phyloP scores from a whole-genome alignment of 1,140 invertebrate species.

The Propsilocerus akamusi region DNA sequence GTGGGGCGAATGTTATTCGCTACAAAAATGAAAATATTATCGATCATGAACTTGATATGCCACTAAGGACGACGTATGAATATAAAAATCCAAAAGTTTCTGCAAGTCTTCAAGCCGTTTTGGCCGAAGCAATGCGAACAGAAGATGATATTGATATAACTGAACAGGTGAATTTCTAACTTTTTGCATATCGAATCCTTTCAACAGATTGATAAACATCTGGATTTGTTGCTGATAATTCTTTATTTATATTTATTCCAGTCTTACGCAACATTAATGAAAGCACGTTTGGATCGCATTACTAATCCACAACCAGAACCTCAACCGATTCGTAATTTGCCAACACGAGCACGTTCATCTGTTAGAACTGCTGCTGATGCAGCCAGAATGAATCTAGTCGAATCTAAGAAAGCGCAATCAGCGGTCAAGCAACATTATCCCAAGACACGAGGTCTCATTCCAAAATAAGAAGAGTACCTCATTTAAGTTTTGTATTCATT shows the following conservation, averaged over 20 bases:
- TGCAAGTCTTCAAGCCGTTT: constrained; percentile 48
- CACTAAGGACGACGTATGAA: constrained; percentile 56
- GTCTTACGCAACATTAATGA: constrained; percentile 9
- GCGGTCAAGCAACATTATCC: constrained; percentile 16
- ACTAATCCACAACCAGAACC: constrained; percentile 15
- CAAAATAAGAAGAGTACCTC: constrained; percentile 15
- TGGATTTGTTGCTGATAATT: constrained; percentile 8
- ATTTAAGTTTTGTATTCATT: not conserved
- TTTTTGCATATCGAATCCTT: not conserved
- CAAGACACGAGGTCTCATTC: constrained; percentile 22
- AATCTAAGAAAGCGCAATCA: constrained; percentile 19
- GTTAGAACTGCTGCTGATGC: not conserved
- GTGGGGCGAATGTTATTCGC: constrained; percentile 29
- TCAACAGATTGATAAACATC: constrained; percentile 6
- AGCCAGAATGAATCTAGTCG: not conserved
- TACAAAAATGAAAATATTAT: constrained; percentile 65
- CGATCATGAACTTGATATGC: constrained; percentile 62
- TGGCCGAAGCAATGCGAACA: constrained; percentile 49
- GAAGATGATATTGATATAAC: constrained; percentile 48
- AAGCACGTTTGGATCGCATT: constrained; percentile 20
- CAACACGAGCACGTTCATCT: constrained; percentile 7
- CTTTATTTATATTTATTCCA: not conserved
- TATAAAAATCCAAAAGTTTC: constrained; percentile 54
- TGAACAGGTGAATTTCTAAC: constrained; percentile 9
- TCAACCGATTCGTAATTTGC: constrained; percentile 13